Evolutionary conservation across 2,888 invertebrate genomes (phyloP).

Genomic region (Lasiommata megera): DNA sequence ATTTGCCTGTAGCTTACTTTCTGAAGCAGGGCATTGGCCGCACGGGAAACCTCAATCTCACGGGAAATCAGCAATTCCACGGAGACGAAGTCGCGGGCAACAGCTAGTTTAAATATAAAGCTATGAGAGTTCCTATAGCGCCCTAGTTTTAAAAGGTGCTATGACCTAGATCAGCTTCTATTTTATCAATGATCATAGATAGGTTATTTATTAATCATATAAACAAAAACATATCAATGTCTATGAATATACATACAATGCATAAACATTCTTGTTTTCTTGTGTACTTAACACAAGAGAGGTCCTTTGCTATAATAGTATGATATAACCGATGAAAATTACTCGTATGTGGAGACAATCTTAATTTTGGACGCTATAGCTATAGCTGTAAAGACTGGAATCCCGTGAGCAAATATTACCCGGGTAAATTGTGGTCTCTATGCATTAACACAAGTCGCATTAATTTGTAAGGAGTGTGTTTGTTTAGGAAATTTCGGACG

Average conservation of each 20-base stretch:
- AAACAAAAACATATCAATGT: no score
- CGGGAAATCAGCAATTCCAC: no score
- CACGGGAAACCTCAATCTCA: no score
- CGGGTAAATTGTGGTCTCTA: conserved; percentile 6
- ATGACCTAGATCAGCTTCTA: no score
- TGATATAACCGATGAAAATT: neutral
- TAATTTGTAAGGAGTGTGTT: conserved; percentile 34
- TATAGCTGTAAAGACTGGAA: neutral
- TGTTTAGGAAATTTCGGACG: conserved; percentile 31
- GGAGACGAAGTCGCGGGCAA: no score
- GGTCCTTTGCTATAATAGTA: neutral
- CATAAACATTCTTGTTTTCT: neutral
- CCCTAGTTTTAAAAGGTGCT: no score
- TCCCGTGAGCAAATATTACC: neutral
- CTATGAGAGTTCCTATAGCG: no score
- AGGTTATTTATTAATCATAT: no score
- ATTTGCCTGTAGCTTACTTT: no score
- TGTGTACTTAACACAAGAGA: neutral
- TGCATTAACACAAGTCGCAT: conserved; percentile 31
- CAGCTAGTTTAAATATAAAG: no score
- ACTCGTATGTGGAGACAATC: neutral
- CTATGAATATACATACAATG: neutral
- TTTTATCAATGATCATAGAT: no score
- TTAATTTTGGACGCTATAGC: neutral
- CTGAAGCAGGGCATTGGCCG: no score